Evolutionary conservation across 2,888 invertebrate species (phyloP).

Genomic region (Drosophila hamatofila): DNA sequence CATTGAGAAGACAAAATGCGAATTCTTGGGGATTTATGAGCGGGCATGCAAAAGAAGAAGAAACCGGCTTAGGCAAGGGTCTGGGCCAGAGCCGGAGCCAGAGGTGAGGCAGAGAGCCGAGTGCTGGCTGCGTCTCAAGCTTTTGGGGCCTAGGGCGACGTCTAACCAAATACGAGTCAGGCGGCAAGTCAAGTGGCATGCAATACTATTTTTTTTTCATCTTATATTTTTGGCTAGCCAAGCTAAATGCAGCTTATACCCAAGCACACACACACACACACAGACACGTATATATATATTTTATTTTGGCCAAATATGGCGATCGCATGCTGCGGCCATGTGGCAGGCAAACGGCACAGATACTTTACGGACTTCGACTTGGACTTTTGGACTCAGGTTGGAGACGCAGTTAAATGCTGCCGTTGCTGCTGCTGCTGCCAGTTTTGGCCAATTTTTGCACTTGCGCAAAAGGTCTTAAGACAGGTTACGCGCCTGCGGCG

Average conservation of each 20-base stretch:
- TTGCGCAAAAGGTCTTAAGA: constrained; percentile 83
- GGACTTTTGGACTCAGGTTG: constrained; percentile 50
- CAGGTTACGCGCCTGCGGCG: constrained; percentile 82
- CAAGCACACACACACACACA: constrained; percentile 4
- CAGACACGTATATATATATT: constrained; percentile 21
- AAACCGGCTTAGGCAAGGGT: constrained; percentile 68
- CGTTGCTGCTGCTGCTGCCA: constrained; percentile 32
- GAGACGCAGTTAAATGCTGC: constrained; percentile 56
- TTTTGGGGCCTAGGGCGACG: constrained; percentile 74
- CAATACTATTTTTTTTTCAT: constrained; percentile 57
- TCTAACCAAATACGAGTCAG: constrained; percentile 77
- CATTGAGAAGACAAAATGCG: constrained; percentile 61
- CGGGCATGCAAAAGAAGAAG: constrained; percentile 64
- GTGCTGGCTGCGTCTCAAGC: constrained; percentile 36
- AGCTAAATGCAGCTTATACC: constrained; percentile 66
- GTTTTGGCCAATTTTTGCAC: constrained; percentile 78
- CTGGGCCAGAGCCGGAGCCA: constrained; percentile 26
- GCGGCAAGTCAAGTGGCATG: constrained; percentile 80
- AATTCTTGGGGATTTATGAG: constrained; percentile 78
- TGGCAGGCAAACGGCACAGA: constrained; percentile 66
- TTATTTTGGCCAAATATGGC: constrained; percentile 77
- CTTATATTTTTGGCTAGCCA: constrained; percentile 55
- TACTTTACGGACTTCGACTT: constrained; percentile 49
- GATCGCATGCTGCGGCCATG: constrained; percentile 76
- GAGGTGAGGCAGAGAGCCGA: constrained; percentile 4